Base-by-base conservation (phyloP, 2,113 vertebrate genomes). In the Paramormyrops kingsleyae region DNA sequence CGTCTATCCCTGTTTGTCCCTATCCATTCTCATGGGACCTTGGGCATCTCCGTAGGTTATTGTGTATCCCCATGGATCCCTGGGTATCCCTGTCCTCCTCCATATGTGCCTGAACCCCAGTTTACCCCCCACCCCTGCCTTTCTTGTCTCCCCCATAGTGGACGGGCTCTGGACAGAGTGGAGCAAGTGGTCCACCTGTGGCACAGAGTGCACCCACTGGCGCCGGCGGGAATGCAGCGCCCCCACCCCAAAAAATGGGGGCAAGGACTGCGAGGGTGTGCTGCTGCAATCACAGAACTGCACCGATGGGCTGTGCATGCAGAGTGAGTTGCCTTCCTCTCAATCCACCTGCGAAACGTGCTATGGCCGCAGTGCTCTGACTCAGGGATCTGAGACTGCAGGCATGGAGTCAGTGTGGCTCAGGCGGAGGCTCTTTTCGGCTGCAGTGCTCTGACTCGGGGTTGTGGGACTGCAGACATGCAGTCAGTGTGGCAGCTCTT, bases 181-280 rank as follows among this genome's bases (percentile, higher is more conserved):
- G 99, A 99, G 97, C 95, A 99, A 99, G 93, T 99, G 99, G 99
- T 99, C 98, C 87, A 97, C 98, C 2, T 99, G 99, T 87, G 99
- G 99, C 92, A 99, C 98, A 0, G 99, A 99, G 94, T 99, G 99
- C 91, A 98, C 98, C 87, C 99, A 99, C 94, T 99, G 98, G 98
- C 97, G 99, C 89, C 96, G 98, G 92, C 95, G 98, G 80, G 99
- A 99, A 92, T 99, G 99, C 95, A 94, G 92, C 0, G 97, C 97
- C 0, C 98, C 99, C 0, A 97, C 97, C 0, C 98, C 99, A 4
- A 99, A 98, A 95, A 99, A 98, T 0, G 98, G 99, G 10, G 99
- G 99, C 1, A 99, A 98, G 92, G 99, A 99, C 96, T 99, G 99
- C 0, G 98, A 98, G n/a, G 99, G 98, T 80, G 95, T 96, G 77